A percentile compares a stretch with the other conserved stretches of the same genome.
Evolutionary conservation across 2,797 vertebrate genomes (phyloP).

Genomic region (Orientallactaga sibirica): DNA sequence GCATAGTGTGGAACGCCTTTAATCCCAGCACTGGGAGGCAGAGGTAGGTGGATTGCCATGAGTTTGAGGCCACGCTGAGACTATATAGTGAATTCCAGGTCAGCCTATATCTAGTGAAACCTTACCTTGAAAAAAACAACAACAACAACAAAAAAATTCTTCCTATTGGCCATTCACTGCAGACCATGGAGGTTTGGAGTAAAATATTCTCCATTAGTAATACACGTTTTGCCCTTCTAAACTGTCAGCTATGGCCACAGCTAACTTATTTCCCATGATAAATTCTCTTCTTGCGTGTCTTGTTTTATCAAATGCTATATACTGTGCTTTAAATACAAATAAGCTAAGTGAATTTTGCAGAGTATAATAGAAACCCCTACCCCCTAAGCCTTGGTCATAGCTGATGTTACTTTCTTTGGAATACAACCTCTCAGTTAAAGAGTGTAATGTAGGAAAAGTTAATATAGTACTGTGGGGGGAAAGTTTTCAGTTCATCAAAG

Average conservation of each 20-base stretch:
- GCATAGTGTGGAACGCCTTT: too few species aligned
- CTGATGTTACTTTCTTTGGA: neutral
- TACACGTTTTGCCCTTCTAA: neutral
- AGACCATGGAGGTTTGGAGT: neutral
- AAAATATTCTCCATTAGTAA: slow-evolving; percentile 4
- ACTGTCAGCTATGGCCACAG: neutral
- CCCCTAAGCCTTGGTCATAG: neutral
- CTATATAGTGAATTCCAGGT: too few species aligned
- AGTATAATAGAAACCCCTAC: neutral
- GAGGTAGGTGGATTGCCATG: too few species aligned
- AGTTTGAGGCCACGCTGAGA: too few species aligned
- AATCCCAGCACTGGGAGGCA: too few species aligned
- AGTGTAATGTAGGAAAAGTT: slow-evolving; percentile 22
- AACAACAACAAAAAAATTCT: neutral
- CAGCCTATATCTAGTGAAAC: too few species aligned
- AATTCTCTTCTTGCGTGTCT: neutral
- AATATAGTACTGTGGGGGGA: neutral
- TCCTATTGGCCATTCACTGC: neutral
- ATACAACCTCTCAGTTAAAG: neutral
- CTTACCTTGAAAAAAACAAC: too few species aligned
- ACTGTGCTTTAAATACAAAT: neutral
- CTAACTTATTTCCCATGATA: neutral
- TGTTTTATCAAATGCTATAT: neutral
- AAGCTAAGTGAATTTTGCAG: neutral
- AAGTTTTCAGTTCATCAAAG: slow-evolving; percentile 18